These are phyloP conservation scores for Abrostola tripartita DNA, from an alignment of 2,888 invertebrate genomes.

Conservation along the genomic window DNA sequence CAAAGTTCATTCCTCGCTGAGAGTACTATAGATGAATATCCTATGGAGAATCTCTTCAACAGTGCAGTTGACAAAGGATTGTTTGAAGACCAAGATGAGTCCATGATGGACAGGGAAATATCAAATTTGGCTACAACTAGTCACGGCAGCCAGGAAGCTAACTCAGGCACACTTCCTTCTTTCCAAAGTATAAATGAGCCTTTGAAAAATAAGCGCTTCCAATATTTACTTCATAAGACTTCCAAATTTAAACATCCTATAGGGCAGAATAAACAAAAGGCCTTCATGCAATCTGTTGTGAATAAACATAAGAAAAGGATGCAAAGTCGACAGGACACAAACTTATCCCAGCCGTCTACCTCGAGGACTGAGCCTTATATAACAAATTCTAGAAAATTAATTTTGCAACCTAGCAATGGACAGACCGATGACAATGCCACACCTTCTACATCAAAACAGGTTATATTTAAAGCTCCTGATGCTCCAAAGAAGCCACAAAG, in stretches of 20 bases:
- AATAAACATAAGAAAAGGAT: constrained; percentile 86
- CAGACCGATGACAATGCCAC: constrained; percentile 73
- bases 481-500: constrained; percentile 78
- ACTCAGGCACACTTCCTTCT: constrained; percentile 77
- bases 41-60: constrained; percentile 86
- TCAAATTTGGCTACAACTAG: constrained; percentile 85
- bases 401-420: constrained; percentile 74
- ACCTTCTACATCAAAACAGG: constrained; percentile 81
- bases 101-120: constrained; percentile 85
- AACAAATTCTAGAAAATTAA: constrained; percentile 76
- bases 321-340: constrained; percentile 76
- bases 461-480: constrained; percentile 75
- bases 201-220: constrained; percentile 84
- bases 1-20: constrained; percentile 85
- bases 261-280: constrained; percentile 84
- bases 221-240: constrained; percentile 85
- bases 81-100: constrained; percentile 83
- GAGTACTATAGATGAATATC: constrained; percentile 85
- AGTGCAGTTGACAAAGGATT: constrained; percentile 85
- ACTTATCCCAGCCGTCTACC: constrained; percentile 78
- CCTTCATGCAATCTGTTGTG: constrained; percentile 85
- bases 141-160: constrained; percentile 79
- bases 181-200: constrained; percentile 85
- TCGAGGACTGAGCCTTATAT: constrained; percentile 80
- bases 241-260: constrained; percentile 86